Base-by-base conservation (phyloP, 2,113 vertebrate genomes). In the Bucco capensis region DNA sequence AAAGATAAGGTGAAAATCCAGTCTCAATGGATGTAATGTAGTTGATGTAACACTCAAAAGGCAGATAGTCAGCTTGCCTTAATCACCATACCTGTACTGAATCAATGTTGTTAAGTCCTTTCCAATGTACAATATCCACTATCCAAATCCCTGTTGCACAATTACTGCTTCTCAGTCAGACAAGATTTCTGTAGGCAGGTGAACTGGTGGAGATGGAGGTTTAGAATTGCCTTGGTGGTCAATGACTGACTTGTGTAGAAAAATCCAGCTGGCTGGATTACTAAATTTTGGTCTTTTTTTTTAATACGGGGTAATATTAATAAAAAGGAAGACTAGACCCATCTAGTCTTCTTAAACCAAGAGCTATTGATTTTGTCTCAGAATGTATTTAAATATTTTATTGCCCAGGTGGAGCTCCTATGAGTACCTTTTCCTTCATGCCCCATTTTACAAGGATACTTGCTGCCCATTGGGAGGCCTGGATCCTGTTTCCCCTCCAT, bases 361-460 rank as follows among this genome's bases (percentile, higher is more conserved):
- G 30, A 91, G 67, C 85, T 91, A 86, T 70, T 94, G 75, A 87
- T 80, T 81, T 25, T 14, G 30, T 90, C 88, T 38, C 65, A 86
- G 62, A 53, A 67, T 49, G 76, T 57, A 89, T 87, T 92, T 82
- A 87, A 88, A 47, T 83, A 90, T 73, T 93, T 96, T 91, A 94
- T 64, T 92, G 60, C 73, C 88, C 88, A 95, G 76, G 62, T 89
- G 89, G 44, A 86, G 58, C 8, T 30, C 31, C 69, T 81, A 74
- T 69, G 77, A 94, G n/a, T 81, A 81, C 38, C 47, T 80, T 90
- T 92, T 80, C 72, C 90, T 86, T 88, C 70, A 67, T 92, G 23
- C 22, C 15, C 9, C 25, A 24, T 90, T 95, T 95, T 95, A 95
- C 90, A 94, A 90, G 94, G 92, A 88, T 78, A 58, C 40, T 81